Conservation (phyloP, 2,797 vertebrate genomes). For the Diplodus sargus region DNA sequence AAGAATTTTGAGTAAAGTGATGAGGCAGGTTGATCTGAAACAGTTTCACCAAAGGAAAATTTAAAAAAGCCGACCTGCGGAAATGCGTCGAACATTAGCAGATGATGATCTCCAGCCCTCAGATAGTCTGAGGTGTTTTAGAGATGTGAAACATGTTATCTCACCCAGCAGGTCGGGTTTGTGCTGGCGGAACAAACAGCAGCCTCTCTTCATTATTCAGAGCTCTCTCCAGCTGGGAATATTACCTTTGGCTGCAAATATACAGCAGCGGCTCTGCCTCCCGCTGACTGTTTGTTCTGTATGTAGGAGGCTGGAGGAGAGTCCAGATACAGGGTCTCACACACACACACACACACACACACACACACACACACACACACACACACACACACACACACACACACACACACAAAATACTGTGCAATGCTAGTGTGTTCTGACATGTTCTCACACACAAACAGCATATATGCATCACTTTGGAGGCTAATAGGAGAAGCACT, state of each 20-base stretch:
- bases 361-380: neutral
- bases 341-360: neutral
- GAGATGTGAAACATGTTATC: slow-evolving; percentile 34
- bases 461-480: neutral
- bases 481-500: neutral
- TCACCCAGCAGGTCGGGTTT: slow-evolving; percentile 16
- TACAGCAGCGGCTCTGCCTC: slow-evolving; percentile 29
- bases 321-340: neutral
- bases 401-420: neutral
- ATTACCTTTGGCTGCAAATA: slow-evolving; percentile 48
- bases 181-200: slow-evolving; percentile 19
- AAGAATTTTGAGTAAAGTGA: neutral
- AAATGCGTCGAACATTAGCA: neutral
- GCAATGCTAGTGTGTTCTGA: neutral
- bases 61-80: neutral
- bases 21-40: slow-evolving; percentile 3
- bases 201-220: slow-evolving; percentile 42
- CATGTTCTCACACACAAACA: neutral
- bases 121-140: neutral
- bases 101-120: neutral
- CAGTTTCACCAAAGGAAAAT: neutral
- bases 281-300: slow-evolving; percentile 26
- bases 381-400: too few species aligned
- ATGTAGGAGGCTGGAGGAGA: slow-evolving; percentile 16
- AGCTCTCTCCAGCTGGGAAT: slow-evolving; percentile 39